Base-by-base conservation (phyloP, 1,140 invertebrate species). In the Ceratina japonica region DNA sequence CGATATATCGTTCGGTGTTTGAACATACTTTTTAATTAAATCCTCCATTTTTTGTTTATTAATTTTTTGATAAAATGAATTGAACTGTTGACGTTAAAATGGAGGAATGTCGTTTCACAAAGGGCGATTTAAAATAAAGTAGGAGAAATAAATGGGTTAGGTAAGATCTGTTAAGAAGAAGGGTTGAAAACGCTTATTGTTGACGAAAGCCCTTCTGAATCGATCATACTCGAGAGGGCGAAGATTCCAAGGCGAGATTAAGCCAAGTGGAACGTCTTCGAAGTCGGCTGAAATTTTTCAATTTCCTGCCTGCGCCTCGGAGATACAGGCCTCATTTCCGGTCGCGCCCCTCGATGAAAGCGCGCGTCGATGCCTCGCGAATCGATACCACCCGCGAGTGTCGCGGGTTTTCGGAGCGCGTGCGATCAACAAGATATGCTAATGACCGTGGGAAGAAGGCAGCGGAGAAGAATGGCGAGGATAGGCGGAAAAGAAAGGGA, bases 241-340 rank as follows among this genome's bases (percentile, higher is more conserved):
- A 18, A n/a, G 52, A 16, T 7, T 13, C 2, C 1, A 3, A 13
- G 49, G 15, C 12, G 22, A 56, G n/a, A 20, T 10, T 10, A 13
- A 44, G 0, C 27, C 22, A 0, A 44, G 22, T 31, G 16, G 49
- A 8, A 13, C 24, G 12, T 69, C 66, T 52, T 27, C 18, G 24
- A 56, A 31, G 24, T 1, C 24, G 22, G 2, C 31, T 51, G 70
- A 71, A 76, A 84, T 84, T 84, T 84, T 84, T 84, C 68, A 85
- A 82, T 85, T 85, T 85, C 84, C 82, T 51, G 79, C 49, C 70
- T n/a, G 10, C 16, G 79, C 80, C 75, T 83, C 62, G 54, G 44
- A 82, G 75, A 84, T 68, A 71, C 70, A 58, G 71, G 58, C 54
- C 73, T 85, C 72, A 82, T 85, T 82, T 85, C 79, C 84, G 71